These are phyloP conservation scores for Heliconius hermathena DNA, from an alignment of 1,140 invertebrate genomes.

Conservation along the genomic window DNA sequence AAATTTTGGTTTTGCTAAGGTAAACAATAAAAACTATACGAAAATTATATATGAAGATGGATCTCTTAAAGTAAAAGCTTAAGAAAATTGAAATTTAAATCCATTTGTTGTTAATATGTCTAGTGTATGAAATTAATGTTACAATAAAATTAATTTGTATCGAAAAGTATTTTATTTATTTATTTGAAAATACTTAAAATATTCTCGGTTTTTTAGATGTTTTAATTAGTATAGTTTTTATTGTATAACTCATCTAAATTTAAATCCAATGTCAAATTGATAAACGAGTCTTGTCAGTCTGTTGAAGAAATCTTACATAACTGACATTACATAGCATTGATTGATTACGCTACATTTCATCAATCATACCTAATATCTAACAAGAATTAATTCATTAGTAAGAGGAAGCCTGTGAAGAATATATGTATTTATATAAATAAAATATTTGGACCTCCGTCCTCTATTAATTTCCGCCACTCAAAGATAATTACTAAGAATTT, in stretches of 20 bases:
- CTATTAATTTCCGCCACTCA: no score
- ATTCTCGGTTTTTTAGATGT: not conserved
- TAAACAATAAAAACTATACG: not conserved
- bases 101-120: no score
- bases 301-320: not conserved
- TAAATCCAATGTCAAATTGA: not conserved
- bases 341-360: conserved; percentile 8
- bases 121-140: no score
- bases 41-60: not conserved
- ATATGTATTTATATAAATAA: no score
- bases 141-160: no score
- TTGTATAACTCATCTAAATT: not conserved
- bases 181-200: no score
- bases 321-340: not conserved
- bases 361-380: not conserved
- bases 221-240: not conserved
- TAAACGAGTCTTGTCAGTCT: not conserved
- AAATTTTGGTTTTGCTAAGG: not conserved
- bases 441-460: no score
- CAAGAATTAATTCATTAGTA: not conserved
- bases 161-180: no score
- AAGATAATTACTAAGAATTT: no score
- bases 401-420: not conserved
- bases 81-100: not conserved
- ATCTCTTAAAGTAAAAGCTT: not conserved